Conservation (phyloP, 92 coral and sea anemone genomes). For the Nematostella vectensis region DNA sequence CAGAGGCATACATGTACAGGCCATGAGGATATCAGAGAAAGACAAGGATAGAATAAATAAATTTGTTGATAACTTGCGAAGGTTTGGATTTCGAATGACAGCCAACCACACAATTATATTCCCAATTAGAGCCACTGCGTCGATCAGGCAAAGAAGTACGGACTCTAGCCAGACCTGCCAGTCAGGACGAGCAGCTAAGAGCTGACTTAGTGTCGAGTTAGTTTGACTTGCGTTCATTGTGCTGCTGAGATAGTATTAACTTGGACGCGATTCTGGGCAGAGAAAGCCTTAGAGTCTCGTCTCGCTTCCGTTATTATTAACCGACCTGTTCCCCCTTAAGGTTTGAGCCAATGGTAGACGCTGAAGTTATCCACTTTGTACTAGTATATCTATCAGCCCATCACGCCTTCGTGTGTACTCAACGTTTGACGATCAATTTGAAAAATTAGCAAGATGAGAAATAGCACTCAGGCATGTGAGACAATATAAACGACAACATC, state of each 20-base stretch:
- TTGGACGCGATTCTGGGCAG: background rate
- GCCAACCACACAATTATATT: conserved; percentile 40
- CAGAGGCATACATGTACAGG: conserved; percentile 56
- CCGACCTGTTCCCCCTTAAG: no score
- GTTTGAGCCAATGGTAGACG: no score
- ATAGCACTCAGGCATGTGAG: no score
- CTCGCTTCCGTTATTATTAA: no score
- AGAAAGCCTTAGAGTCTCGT: background rate
- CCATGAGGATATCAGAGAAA: conserved; percentile 45
- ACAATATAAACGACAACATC: no score
- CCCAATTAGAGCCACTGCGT: conserved; percentile 38
- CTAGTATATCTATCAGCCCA: no score
- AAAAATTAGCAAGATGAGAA: no score
- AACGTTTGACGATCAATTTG: no score
- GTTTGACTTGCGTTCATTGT: background rate
- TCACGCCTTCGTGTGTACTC: no score
- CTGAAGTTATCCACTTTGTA: no score
- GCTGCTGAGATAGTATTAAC: background rate
- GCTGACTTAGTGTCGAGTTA: background rate
- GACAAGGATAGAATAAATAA: conserved; percentile 49
- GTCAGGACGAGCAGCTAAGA: conserved; percentile 10
- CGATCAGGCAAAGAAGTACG: conserved; percentile 20
- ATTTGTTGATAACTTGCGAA: conserved; percentile 51
- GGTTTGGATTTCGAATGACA: conserved; percentile 30
- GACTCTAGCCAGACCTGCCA: conserved; percentile 32